phyloP scores from a whole-genome alignment of 1,140 invertebrate genomes.

The Aphis craccivora region DNA sequence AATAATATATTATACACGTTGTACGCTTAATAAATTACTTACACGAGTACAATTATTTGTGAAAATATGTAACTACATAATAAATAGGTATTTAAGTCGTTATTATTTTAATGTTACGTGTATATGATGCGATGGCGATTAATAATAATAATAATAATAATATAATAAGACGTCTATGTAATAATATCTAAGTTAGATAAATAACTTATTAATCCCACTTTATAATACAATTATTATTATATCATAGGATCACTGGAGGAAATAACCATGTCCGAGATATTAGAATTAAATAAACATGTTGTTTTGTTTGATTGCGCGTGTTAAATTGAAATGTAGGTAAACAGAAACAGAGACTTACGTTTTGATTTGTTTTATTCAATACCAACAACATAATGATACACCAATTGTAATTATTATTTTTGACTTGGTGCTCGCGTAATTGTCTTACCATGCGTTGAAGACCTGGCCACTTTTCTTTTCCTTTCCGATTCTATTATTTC shows the following conservation, averaged over 20 bases:
- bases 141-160: neutral
- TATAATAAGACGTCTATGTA: neutral
- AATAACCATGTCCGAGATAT: neutral
- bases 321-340: neutral
- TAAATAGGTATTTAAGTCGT: neutral
- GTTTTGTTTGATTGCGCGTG: neutral
- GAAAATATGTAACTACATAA: constrained; percentile 9
- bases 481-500: constrained; percentile 31
- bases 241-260: neutral
- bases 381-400: neutral
- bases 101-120: neutral
- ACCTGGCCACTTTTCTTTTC: constrained; percentile 52
- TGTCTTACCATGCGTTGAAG: constrained; percentile 48
- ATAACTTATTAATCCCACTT: neutral
- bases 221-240: neutral
- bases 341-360: neutral
- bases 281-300: neutral
- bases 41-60: neutral
- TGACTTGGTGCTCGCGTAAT: constrained; percentile 46
- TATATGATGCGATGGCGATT: neutral
- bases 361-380: constrained; percentile 17
- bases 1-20: neutral
- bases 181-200: neutral
- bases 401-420: neutral
- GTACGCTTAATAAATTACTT: constrained; percentile 16